Conservation (phyloP, 1,140 invertebrate species). For the Hylaeus volcanicus region DNA sequence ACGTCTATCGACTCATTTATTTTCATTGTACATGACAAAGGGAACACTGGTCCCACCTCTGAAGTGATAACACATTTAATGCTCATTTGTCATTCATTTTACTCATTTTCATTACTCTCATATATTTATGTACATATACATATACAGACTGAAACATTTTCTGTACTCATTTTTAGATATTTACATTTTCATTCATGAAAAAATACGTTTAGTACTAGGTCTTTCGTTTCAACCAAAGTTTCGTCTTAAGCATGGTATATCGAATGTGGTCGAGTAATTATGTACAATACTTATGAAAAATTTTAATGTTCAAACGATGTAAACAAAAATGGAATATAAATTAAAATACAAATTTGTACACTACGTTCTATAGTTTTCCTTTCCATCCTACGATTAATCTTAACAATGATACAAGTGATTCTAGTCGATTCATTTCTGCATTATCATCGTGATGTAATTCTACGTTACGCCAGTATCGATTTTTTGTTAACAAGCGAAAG, state of each 20-base stretch:
- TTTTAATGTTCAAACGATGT: not conserved
- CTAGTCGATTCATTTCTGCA: too few species aligned
- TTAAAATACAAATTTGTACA: conserved; percentile 14
- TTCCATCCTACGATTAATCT: not conserved
- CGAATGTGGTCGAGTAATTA: not conserved
- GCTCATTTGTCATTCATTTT: not conserved
- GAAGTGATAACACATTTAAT: conserved; percentile 3
- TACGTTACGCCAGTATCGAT: not conserved
- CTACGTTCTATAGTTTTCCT: not conserved
- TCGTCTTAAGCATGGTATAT: not conserved
- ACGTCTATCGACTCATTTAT: not conserved
- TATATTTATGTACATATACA: not conserved
- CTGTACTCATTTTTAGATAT: conserved; percentile 24
- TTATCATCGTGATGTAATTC: not conserved
- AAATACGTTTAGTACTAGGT: not conserved
- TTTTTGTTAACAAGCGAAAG: not conserved
- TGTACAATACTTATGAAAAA: not conserved
- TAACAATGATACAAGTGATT: too few species aligned
- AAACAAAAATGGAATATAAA: not conserved
- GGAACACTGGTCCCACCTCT: not conserved
- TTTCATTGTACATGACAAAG: not conserved
- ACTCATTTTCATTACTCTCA: not conserved
- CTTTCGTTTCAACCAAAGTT: not conserved
- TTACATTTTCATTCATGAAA: not conserved
- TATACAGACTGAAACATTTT: conserved; percentile 30